Conservation (phyloP, 1,140 invertebrate species). For the Zaprionus ghesquierei region DNA sequence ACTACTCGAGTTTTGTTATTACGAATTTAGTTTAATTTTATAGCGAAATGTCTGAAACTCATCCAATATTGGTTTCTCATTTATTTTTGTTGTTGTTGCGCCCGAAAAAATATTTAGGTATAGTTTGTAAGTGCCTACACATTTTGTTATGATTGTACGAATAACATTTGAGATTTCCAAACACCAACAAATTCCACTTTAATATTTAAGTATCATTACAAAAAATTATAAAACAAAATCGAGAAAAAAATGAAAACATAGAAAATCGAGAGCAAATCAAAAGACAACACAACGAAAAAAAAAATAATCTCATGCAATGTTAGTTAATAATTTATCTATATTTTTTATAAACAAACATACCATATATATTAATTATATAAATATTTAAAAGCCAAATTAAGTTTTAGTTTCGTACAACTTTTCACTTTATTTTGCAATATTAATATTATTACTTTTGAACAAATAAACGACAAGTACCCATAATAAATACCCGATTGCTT, state of each 20-base stretch:
- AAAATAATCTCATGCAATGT: conserved; percentile 73
- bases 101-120: conserved; percentile 14
- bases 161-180: conserved; percentile 65
- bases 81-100: conserved; percentile 1
- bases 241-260: neutral
- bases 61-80: conserved; percentile 8
- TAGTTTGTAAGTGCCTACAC: neutral
- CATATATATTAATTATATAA: conserved; percentile 21
- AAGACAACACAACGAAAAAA: conserved; percentile 15
- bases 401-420: conserved; percentile 55
- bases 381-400: conserved; percentile 64
- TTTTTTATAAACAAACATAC: neutral
- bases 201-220: conserved; percentile 13
- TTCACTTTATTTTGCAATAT: conserved; percentile 71
- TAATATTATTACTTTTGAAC: conserved; percentile 69
- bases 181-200: conserved; percentile 62
- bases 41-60: conserved; percentile 55
- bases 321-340: conserved; percentile 58
- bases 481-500: neutral
- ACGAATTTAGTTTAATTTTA: conserved; percentile 63
- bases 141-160: conserved; percentile 46
- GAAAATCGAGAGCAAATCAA: neutral
- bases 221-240: neutral
- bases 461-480: conserved; percentile 57
- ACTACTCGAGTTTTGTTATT: conserved; percentile 69